Evolutionary conservation across 2,113 vertebrate species (phyloP).

Genomic region (Orcinus orca): DNA sequence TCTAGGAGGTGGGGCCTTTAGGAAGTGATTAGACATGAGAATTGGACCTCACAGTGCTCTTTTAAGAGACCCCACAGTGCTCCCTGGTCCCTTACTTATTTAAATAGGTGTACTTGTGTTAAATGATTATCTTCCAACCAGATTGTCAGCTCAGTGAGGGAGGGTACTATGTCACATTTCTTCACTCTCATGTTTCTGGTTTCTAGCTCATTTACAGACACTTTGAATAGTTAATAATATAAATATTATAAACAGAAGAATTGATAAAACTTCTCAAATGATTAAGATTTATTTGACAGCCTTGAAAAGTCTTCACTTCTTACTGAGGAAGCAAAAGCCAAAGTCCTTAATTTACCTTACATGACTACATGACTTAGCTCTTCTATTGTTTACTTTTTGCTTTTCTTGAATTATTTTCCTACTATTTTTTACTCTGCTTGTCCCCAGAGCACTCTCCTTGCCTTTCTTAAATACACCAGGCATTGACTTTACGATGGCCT

Average conservation of each 20-base stretch:
- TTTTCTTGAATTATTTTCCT: neutral
- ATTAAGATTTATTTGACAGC: neutral
- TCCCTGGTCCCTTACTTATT: neutral
- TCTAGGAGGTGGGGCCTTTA: neutral
- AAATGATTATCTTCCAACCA: neutral
- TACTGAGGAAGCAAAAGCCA: neutral
- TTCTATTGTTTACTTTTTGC: neutral
- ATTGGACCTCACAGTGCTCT: neutral
- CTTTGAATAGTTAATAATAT: neutral
- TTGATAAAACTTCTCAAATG: neutral
- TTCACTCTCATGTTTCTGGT: neutral
- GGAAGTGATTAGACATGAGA: neutral
- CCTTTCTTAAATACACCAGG: neutral
- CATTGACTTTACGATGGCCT: neutral
- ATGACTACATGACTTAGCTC: neutral
- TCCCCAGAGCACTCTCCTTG: neutral
- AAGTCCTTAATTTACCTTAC: neutral
- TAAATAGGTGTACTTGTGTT: neutral
- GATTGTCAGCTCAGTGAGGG: neutral
- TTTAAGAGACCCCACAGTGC: neutral
- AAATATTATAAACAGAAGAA: neutral
- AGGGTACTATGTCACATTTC: neutral
- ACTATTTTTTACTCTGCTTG: neutral
- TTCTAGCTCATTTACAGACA: neutral
- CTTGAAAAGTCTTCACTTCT: neutral